A percentile compares a stretch with the other conserved stretches of the same genome.
Evolutionary conservation across 2,113 vertebrate genomes (phyloP).

Genomic region (Struthio camelus): DNA sequence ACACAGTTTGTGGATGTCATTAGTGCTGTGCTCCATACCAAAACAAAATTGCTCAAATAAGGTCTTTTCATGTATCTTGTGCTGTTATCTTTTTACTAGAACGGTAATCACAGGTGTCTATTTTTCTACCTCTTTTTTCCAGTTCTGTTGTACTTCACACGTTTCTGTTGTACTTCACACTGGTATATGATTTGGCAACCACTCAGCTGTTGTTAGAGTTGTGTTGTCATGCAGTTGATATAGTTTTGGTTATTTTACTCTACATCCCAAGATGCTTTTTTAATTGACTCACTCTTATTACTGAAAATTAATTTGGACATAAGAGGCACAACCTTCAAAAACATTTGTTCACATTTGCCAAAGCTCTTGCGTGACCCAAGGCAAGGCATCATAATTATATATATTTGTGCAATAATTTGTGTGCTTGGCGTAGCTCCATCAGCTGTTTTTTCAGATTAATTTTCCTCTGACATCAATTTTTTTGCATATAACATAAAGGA

Average conservation of each 20-base stretch:
- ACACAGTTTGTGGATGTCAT: not conserved
- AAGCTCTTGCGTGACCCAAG: not conserved
- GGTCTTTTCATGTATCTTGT: not conserved
- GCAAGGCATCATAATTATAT: not conserved
- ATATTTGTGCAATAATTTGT: not conserved
- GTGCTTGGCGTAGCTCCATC: not conserved
- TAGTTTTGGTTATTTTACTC: not conserved
- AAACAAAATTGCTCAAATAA: not conserved
- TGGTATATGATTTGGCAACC: not conserved
- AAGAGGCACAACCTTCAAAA: not conserved
- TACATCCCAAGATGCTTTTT: slow-evolving; percentile 12
- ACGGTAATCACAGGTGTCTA: not conserved
- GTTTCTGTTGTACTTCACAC: slow-evolving; percentile 20
- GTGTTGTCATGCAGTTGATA: not conserved
- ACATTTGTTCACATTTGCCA: not conserved
- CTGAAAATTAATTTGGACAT: slow-evolving; percentile 21
- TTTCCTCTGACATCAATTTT: not conserved
- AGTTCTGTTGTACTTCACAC: slow-evolving; percentile 45
- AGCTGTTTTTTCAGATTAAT: not conserved
- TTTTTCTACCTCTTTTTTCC: not conserved
- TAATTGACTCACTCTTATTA: slow-evolving; percentile 11
- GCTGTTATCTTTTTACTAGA: slow-evolving; percentile 10
- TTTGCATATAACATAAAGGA: not conserved
- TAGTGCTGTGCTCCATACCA: not conserved
- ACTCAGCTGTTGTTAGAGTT: not conserved